A percentile compares a stretch with the other conserved stretches of the same genome.
These are phyloP conservation scores for Lepisosteus osseus DNA, from an alignment of 2,113 vertebrate species.

Conservation along the genomic window DNA sequence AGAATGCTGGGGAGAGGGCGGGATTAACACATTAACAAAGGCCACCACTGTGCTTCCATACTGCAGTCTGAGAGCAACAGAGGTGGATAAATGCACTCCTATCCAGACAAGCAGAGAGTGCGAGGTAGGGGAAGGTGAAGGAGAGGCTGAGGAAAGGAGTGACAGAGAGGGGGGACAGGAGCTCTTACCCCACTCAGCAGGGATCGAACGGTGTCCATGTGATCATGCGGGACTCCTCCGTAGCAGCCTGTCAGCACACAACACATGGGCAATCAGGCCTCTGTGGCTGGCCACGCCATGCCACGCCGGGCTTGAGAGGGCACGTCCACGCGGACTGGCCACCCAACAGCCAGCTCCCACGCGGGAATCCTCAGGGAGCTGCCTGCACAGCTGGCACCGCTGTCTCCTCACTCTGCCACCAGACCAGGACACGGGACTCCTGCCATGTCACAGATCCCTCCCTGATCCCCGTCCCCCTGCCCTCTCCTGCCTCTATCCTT, in stretches of 20 bases:
- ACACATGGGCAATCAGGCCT: background rate
- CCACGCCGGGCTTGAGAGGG: background rate
- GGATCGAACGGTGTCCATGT: slow-evolving; percentile 11
- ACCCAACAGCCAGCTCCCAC: too few relatives aligned
- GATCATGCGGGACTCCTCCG: background rate
- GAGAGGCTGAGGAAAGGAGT: background rate
- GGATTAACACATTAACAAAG: background rate
- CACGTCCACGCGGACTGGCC: too few relatives aligned
- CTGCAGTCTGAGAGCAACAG: background rate
- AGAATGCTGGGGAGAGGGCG: background rate
- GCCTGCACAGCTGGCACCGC: too few relatives aligned
- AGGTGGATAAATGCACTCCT: too few relatives aligned
- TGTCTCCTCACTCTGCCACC: too few relatives aligned
- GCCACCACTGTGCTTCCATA: background rate
- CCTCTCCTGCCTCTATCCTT: background rate
- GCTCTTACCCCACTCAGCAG: slow-evolving; percentile 28
- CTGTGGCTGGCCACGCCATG: background rate
- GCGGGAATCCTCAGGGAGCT: too few relatives aligned
- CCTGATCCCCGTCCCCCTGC: background rate
- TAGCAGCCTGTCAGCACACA: background rate
- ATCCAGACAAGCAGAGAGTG: too few relatives aligned
- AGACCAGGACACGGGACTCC: background rate
- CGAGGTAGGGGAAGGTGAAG: background rate
- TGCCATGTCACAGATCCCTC: background rate
- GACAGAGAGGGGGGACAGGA: too few relatives aligned